phyloP scores from a whole-genome alignment of 2,888 invertebrate species.

The Plutella xylostella region DNA sequence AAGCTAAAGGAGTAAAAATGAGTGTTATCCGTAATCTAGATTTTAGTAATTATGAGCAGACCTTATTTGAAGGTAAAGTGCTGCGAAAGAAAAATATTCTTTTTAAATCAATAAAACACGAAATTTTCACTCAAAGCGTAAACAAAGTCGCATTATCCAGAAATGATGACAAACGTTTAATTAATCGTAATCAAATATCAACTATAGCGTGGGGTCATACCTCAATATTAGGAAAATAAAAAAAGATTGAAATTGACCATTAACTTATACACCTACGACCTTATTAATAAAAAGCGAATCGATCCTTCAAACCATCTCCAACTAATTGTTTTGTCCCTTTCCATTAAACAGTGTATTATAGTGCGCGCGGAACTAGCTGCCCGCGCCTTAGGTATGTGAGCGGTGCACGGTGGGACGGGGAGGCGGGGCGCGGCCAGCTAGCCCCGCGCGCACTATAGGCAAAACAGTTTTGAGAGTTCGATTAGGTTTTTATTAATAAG shows the following conservation, averaged over 20 bases:
- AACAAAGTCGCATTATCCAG: not conserved
- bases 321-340: no score
- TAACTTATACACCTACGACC: no score
- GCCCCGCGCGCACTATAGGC: no score
- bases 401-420: no score
- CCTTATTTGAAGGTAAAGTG: not conserved
- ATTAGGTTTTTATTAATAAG: no score
- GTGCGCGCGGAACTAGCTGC: no score
- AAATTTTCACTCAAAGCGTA: not conserved
- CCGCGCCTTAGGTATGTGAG: no score
- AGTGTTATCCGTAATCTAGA: not conserved
- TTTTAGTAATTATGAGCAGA: not conserved
- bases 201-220: not conserved
- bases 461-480: no score
- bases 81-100: not conserved
- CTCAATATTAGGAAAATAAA: not conserved
- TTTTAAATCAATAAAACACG: not conserved
- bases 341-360: not conserved
- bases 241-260: no score
- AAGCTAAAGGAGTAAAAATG: not conserved
- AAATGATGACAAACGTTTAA: not conserved
- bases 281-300: no score
- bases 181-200: not conserved
- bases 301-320: no score
- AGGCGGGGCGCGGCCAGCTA: no score